Evolutionary conservation across 2,888 invertebrate genomes (phyloP).

Genomic region (Campoplex nolae): DNA sequence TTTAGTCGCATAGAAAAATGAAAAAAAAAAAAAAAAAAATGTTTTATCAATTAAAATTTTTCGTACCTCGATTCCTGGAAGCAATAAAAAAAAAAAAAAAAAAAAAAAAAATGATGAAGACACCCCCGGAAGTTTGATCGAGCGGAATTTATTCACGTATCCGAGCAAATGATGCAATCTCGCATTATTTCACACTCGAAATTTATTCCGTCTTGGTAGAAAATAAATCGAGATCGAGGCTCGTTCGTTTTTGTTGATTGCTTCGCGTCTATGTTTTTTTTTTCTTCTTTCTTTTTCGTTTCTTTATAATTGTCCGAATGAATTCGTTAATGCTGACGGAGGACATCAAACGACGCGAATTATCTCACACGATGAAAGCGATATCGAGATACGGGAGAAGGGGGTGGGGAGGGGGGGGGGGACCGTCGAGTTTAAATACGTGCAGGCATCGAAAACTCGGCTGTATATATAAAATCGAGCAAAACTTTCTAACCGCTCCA

Average conservation of each 20-base stretch:
- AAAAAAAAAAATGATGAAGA: too few species aligned
- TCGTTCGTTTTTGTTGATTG: not conserved
- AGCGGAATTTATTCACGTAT: not conserved
- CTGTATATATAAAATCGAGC: constrained; percentile 38
- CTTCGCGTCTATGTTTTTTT: too few species aligned
- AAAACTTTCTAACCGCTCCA: constrained; percentile 71
- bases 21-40: not conserved
- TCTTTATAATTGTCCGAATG: not conserved
- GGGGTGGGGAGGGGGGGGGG: not conserved
- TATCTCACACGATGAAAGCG: constrained; percentile 70
- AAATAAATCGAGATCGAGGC: not conserved
- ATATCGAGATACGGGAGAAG: constrained; percentile 35
- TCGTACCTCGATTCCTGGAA: not conserved
- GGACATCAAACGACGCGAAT: constrained; percentile 58
- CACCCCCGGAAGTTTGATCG: not conserved
- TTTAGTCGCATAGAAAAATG: too few species aligned
- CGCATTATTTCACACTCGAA: not conserved
- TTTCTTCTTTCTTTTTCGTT: not conserved
- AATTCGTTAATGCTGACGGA: constrained; percentile 42
- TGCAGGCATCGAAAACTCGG: constrained; percentile 58
- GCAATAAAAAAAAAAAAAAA: too few species aligned
- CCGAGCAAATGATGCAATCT: not conserved
- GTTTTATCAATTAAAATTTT: not conserved
- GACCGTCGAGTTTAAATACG: constrained; percentile 65
- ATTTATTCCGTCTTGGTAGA: not conserved